These are phyloP conservation scores for Pogona vitticeps DNA, from an alignment of 2,113 vertebrate genomes.

Conservation along the genomic window DNA sequence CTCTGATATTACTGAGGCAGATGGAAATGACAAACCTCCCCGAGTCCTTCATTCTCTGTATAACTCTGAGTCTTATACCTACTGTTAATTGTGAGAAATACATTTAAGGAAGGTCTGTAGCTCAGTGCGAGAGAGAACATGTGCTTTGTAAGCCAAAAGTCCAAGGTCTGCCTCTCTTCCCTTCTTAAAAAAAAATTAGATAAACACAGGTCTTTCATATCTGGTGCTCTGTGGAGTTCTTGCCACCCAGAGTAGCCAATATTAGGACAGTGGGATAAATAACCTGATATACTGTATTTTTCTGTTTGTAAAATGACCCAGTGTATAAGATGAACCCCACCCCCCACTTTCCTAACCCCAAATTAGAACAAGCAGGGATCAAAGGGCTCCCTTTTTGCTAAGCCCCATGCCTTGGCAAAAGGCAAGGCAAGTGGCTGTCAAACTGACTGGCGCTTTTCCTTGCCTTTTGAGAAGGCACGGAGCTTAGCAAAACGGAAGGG, in stretches of 20 bases:
- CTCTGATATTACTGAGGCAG: conserved; percentile 53
- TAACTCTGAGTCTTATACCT: neutral
- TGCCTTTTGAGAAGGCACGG: no score
- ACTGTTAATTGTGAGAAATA: neutral
- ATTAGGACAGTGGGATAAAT: neutral
- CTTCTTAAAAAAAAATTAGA: neutral
- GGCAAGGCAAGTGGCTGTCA: no score
- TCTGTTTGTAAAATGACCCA: no score
- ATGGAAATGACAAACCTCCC: conserved; percentile 22
- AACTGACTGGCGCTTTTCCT: no score
- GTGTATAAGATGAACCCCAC: no score
- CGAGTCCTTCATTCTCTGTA: conserved; percentile 19
- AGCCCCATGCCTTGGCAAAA: no score
- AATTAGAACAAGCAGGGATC: no score
- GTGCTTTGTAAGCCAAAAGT: neutral
- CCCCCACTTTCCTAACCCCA: no score
- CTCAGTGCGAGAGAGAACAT: neutral
- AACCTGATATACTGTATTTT: neutral
- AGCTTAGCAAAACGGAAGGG: no score
- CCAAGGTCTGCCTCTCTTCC: neutral
- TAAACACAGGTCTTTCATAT: neutral
- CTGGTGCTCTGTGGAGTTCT: neutral
- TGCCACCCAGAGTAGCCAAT: no score
- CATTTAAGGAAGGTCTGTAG: neutral
- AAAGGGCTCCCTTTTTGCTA: no score